Percentiles rank a stretch among this genome's conserved stretches.
phyloP scores from a whole-genome alignment of 2,797 vertebrate genomes.

The Benthosema pterotum region DNA sequence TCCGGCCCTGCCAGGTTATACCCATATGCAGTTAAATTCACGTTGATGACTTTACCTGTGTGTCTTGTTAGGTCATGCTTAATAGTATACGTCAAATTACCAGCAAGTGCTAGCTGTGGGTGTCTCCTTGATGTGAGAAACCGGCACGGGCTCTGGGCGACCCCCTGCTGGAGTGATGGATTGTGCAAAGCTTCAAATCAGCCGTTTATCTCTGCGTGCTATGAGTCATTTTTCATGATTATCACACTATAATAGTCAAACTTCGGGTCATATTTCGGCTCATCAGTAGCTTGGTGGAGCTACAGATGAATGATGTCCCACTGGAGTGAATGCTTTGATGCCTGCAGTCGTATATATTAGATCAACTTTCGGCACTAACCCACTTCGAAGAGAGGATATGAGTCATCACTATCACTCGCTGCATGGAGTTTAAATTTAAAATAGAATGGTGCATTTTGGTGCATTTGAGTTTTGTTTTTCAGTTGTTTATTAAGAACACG shows the following conservation, averaged over 20 bases:
- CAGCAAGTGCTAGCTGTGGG: too few species aligned
- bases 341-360: constrained; percentile 41
- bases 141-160: too few species aligned
- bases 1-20: too few species aligned
- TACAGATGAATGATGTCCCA: constrained; percentile 22
- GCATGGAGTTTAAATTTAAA: constrained; percentile 6
- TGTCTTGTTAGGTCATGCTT: too few species aligned
- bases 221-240: constrained; percentile 30
- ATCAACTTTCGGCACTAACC: constrained; percentile 69
- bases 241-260: constrained; percentile 42
- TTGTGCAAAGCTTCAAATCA: constrained; percentile 5
- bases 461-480: too few species aligned
- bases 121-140: too few species aligned
- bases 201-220: constrained; percentile 3
- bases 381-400: constrained; percentile 60
- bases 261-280: constrained; percentile 20
- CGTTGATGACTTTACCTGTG: too few species aligned
- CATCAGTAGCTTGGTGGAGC: background rate
- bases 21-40: too few species aligned
- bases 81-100: too few species aligned
- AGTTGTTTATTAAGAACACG: too few species aligned
- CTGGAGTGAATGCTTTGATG: constrained; percentile 42
- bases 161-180: too few species aligned
- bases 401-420: constrained; percentile 48
- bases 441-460: too few species aligned